phyloP scores from a whole-genome alignment of 2,113 vertebrate genomes.

The Zosterops pallidus region DNA sequence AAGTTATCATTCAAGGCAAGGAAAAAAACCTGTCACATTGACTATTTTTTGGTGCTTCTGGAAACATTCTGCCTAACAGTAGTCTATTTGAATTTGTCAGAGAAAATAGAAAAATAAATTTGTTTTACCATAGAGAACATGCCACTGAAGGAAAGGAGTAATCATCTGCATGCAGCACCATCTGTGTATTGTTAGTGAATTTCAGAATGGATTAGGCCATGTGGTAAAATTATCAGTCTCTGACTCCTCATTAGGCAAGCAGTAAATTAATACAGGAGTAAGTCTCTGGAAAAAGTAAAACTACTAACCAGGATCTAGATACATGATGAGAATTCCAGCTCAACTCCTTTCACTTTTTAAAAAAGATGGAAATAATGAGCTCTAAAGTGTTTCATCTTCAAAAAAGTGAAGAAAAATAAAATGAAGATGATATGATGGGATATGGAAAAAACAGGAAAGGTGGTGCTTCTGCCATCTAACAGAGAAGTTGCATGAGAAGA shows the following conservation, averaged over 20 bases:
- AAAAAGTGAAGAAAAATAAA: not conserved
- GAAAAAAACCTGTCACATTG: not conserved
- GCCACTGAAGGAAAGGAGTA: not conserved
- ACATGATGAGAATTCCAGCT: not conserved
- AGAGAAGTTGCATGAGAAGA: not conserved
- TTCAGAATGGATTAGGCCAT: not conserved
- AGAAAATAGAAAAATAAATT: not conserved
- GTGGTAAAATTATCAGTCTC: not conserved
- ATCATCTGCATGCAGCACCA: not conserved
- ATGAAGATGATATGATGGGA: not conserved
- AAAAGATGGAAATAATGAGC: not conserved
- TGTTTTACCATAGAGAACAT: not conserved
- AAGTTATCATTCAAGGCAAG: not conserved
- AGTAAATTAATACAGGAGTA: not conserved
- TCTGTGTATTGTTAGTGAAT: not conserved
- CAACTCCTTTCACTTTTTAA: not conserved
- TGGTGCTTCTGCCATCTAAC: not conserved
- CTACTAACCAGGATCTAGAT: not conserved
- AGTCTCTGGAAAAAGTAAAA: not conserved
- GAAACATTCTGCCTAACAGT: not conserved
- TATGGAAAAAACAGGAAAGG: not conserved
- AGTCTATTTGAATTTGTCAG: not conserved
- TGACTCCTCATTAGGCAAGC: not conserved
- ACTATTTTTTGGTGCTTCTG: not conserved
- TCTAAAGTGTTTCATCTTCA: not conserved